A percentile compares a stretch with the other conserved stretches of the same genome.
phyloP scores from a whole-genome alignment of 64 coral and sea anemone species.

The Porites australiensis region DNA sequence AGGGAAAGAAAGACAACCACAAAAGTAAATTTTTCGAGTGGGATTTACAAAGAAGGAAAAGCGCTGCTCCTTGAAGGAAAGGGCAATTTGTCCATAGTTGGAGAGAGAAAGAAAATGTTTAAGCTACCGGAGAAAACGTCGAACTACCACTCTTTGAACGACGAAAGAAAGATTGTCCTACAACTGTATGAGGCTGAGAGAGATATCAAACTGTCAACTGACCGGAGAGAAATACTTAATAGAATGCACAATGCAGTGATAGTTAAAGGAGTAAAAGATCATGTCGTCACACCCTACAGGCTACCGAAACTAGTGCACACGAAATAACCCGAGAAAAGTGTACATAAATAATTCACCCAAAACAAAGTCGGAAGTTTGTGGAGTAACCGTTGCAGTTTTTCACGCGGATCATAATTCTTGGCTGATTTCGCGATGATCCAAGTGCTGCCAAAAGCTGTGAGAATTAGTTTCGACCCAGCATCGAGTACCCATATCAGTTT shows the following conservation, averaged over 20 bases:
- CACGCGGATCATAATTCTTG: no score
- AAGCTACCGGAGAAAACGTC: background rate
- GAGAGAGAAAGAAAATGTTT: background rate
- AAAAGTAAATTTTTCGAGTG: no score
- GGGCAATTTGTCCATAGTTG: background rate
- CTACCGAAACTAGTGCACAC: background rate
- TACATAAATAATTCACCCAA: no score
- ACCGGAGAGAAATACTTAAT: background rate
- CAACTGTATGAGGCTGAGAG: background rate
- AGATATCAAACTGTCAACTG: background rate
- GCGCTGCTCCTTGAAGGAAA: no score
- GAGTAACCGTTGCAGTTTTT: no score
- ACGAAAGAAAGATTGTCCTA: constrained; percentile 23
- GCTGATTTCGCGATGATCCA: no score
- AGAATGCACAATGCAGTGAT: background rate
- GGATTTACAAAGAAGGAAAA: background rate
- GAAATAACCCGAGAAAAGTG: background rate
- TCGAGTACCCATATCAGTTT: no score
- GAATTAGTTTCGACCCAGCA: no score
- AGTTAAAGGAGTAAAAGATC: background rate
- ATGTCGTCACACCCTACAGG: background rate
- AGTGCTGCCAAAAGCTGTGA: no score
- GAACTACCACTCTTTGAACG: no score
- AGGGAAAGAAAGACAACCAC: background rate
- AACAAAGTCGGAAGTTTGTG: no score